A percentile compares a stretch with the other conserved stretches of the same genome.
phyloP scores from a whole-genome alignment of 1,140 invertebrate genomes.

The Danaus melanippus region DNA sequence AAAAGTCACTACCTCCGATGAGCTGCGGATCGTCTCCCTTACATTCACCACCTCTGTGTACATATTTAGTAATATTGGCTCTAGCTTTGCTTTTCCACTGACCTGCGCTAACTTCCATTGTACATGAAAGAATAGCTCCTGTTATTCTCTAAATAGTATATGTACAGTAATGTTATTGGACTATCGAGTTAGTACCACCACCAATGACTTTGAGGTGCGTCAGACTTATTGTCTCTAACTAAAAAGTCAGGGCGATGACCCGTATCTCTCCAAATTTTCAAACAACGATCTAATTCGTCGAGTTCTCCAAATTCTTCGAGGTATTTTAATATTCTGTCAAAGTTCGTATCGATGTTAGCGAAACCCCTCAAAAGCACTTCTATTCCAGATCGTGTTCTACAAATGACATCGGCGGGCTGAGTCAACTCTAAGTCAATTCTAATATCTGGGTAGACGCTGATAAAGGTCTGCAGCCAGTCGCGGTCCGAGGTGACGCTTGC shows the following conservation, averaged over 20 bases:
- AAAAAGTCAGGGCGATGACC: constrained; percentile 26
- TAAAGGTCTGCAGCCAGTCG: constrained; percentile 24
- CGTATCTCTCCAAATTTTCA: constrained; percentile 25
- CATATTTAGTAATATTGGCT: constrained; percentile 25
- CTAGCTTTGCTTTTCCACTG: constrained; percentile 26
- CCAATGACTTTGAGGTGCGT: constrained; percentile 19
- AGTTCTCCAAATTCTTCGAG: constrained; percentile 23
- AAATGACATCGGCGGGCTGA: constrained; percentile 20
- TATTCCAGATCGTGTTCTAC: constrained; percentile 24
- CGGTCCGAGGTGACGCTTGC: constrained; percentile 17
- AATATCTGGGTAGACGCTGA: constrained; percentile 22
- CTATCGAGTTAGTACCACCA: constrained; percentile 25
- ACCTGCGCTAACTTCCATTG: constrained; percentile 24
- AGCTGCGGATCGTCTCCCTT: constrained; percentile 28
- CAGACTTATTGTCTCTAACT: constrained; percentile 7
- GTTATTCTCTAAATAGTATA: constrained; percentile 1
- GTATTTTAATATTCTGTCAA: constrained; percentile 25
- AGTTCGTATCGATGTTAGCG: constrained; percentile 10
- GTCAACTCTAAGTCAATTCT: constrained; percentile 24
- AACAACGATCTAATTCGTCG: constrained; percentile 25
- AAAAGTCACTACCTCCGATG: constrained; percentile 24
- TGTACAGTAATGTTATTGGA: constrained; percentile 4
- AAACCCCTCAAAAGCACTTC: constrained; percentile 24
- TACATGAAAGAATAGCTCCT: not conserved
- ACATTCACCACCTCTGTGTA: constrained; percentile 27